Evolutionary conservation across 1,140 invertebrate genomes (phyloP).

Genomic region (Drosophila quadrilineata): DNA sequence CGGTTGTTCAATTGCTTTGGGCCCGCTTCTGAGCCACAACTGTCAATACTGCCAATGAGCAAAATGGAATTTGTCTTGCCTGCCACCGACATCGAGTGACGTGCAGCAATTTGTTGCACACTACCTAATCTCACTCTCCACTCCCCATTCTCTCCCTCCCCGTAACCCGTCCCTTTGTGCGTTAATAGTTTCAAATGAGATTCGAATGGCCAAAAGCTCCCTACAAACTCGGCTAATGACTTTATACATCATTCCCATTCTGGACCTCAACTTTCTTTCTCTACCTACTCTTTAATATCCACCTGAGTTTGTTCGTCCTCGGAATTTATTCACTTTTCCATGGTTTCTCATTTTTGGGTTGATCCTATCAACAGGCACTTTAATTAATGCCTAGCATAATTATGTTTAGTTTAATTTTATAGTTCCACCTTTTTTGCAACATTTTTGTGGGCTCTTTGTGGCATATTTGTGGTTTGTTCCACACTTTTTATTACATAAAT

Average conservation of each 20-base stretch:
- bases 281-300: not conserved
- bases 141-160: not conserved
- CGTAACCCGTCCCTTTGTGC: too few relatives aligned
- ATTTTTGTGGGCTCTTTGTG: slow-evolving; percentile 10
- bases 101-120: slow-evolving; percentile 57
- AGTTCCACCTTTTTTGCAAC: slow-evolving; percentile 5
- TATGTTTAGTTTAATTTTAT: slow-evolving; percentile 21
- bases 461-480: slow-evolving; percentile 22
- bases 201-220: slow-evolving; percentile 28
- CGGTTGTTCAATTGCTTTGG: not conserved
- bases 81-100: slow-evolving; percentile 58
- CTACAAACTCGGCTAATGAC: not conserved
- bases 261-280: too few relatives aligned
- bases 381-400: slow-evolving; percentile 26
- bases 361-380: not conserved
- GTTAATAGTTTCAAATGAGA: slow-evolving; percentile 67
- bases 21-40: slow-evolving; percentile 24
- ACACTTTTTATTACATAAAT: slow-evolving; percentile 5
- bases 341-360: slow-evolving; percentile 8
- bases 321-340: slow-evolving; percentile 19
- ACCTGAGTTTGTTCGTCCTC: not conserved
- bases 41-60: slow-evolving; percentile 73
- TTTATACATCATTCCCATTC: not conserved
- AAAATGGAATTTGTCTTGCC: slow-evolving; percentile 76
- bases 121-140: not conserved